Evolutionary conservation across 2,888 invertebrate species (phyloP).

Genomic region (Scaptomyza flava): DNA sequence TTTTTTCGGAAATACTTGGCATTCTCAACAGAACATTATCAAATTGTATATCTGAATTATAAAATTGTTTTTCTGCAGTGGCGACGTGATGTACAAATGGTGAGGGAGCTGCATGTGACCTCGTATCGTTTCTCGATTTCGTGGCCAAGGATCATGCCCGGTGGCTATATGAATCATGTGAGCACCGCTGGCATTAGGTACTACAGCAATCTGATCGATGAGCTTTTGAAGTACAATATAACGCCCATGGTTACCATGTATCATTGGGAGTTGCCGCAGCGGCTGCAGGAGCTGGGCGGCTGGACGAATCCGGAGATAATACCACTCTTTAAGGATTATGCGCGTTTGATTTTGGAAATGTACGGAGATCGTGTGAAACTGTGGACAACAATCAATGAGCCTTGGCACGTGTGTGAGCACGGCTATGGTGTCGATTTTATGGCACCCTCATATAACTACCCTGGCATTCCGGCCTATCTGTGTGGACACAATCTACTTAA

Average conservation of each 20-base stretch:
- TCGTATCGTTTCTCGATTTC: constrained; percentile 90
- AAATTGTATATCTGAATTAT: background rate
- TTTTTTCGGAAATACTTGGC: constrained; percentile 28
- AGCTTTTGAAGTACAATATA: constrained; percentile 88
- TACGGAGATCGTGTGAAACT: constrained; percentile 88
- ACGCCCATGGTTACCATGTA: constrained; percentile 90
- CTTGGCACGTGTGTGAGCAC: constrained; percentile 85
- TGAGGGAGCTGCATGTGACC: constrained; percentile 87
- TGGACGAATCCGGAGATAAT: constrained; percentile 89
- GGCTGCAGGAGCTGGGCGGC: constrained; percentile 88
- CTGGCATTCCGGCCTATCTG: constrained; percentile 88
- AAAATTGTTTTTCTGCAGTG: constrained; percentile 74
- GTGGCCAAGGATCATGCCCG: constrained; percentile 91
- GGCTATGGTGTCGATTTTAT: constrained; percentile 86
- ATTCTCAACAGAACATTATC: constrained; percentile 38
- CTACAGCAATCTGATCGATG: constrained; percentile 91
- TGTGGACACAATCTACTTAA: constrained; percentile 90
- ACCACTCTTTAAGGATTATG: constrained; percentile 88
- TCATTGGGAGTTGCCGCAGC: constrained; percentile 90
- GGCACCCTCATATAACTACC: constrained; percentile 87
- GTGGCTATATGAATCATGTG: constrained; percentile 87
- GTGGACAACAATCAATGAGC: constrained; percentile 93
- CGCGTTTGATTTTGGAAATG: constrained; percentile 87
- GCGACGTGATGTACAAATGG: constrained; percentile 87
- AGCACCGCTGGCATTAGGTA: constrained; percentile 90